Base-by-base conservation (phyloP, 2,797 vertebrate species). In the Sebastes matsubarae region DNA sequence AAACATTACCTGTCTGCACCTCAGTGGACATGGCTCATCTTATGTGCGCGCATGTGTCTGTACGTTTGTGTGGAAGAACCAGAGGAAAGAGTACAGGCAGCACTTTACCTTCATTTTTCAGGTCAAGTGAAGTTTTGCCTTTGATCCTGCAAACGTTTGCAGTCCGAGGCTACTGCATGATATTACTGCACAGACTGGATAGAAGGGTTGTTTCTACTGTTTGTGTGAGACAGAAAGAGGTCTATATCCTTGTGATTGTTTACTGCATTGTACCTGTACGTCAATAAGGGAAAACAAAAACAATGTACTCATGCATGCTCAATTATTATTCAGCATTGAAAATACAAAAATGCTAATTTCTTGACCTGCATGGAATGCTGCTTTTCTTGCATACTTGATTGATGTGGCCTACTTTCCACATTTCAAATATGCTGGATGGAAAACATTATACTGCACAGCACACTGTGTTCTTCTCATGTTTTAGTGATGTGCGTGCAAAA, bases 1-100 rank as follows among this genome's bases (percentile, higher is more conserved):
- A 84, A 82, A 79, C 74, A 87, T 82, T 61, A 80, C 80, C 75
- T 69, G 75, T 76, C 77, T 82, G 60, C 65, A 82, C 69, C 63
- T 77, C 65, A 36, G 75, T 60, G 36, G 38, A 79, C 20, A 29
- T 63, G 69, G 54, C 22, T 82, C 42, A 32, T 80, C 59, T 34
- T 13, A 4, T 55, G 67, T 75, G 57, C 14, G 55, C 18, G 20
- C 27, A n/a, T 29, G 27, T 30, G 11, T 38, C 20, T 81, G 70
- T 36, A 61, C 36, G 34, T 72, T 36, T 84, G 67, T 81, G 69
- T 55, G 30, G 46, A 24, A 20, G 30, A 54, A 54, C 20, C n/a
- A 54, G 34, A 64, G 77, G 46, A 81, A 10, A 63, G 20, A 75
- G 54, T 10, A 22, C 42, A 68, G 24, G 25, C 42, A 71, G n/a